phyloP scores from a whole-genome alignment of 2,113 vertebrate species.

The Pardalotus punctatus region DNA sequence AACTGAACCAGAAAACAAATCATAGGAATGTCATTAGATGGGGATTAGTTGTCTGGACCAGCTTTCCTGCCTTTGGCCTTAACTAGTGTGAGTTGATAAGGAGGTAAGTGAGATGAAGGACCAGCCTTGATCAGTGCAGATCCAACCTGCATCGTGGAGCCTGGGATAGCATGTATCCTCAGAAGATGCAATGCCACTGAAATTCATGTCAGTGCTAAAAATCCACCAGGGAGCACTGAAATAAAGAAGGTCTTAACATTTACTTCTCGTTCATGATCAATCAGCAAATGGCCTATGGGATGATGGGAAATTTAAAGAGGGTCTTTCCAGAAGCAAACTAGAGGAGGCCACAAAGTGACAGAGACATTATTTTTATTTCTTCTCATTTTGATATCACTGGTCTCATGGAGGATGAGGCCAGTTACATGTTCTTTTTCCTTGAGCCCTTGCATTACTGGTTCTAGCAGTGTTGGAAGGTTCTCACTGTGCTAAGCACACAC shows the following conservation, averaged over 20 bases:
- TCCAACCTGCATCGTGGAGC: not conserved
- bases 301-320: not conserved
- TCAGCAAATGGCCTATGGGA: not conserved
- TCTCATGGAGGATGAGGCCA: not conserved
- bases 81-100: not conserved
- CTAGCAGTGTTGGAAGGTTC: not conserved
- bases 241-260: not conserved
- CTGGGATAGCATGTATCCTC: not conserved
- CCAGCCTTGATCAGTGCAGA: not conserved
- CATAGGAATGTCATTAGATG: not conserved
- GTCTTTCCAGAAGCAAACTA: not conserved
- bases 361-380: not conserved
- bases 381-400: not conserved
- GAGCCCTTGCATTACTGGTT: not conserved
- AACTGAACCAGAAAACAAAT: not conserved
- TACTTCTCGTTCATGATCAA: not conserved
- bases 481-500: not conserved
- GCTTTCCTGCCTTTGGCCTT: not conserved
- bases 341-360: not conserved
- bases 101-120: not conserved
- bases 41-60: not conserved
- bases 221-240: not conserved
- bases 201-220: not conserved
- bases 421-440: not conserved
- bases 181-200: not conserved